Evolutionary conservation across 2,888 invertebrate species (phyloP).

Genomic region (Phytoseiulus persimilis): DNA sequence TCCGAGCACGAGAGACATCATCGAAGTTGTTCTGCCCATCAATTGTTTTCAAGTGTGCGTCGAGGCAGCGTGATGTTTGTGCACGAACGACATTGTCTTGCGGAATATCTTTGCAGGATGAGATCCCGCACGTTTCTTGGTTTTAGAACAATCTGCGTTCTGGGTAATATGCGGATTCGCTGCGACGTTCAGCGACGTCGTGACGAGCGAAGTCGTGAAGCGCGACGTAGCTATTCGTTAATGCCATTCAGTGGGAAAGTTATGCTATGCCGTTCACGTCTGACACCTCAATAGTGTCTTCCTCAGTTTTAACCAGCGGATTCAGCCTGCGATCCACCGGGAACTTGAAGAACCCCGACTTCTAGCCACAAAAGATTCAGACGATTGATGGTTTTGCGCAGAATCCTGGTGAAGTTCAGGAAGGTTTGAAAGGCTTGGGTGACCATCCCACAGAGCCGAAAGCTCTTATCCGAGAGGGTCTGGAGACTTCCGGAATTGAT

Average conservation of each 20-base stretch:
- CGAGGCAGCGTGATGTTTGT: not conserved
- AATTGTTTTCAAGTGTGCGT: not conserved
- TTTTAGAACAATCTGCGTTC: not conserved
- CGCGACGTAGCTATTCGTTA: too few species aligned
- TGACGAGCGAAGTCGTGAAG: not conserved
- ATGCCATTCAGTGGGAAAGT: not conserved
- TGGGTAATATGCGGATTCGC: not conserved
- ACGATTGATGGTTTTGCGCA: not conserved
- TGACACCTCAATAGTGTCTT: not conserved
- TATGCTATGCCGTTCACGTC: not conserved
- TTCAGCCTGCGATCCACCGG: not conserved
- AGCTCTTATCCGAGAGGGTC: not conserved
- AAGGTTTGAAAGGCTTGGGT: too few species aligned
- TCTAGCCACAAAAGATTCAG: not conserved
- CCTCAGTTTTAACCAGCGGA: not conserved
- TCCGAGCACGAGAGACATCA: not conserved
- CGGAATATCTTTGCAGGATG: not conserved
- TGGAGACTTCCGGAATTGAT: not conserved
- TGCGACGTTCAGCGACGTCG: not conserved
- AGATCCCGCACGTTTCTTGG: not conserved
- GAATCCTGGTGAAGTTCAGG: too few species aligned
- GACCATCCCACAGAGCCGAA: not conserved
- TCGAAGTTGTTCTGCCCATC: not conserved
- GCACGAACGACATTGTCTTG: not conserved
- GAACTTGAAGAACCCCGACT: not conserved